A percentile compares a stretch with the other conserved stretches of the same genome.
Evolutionary conservation across 2,113 vertebrate species (phyloP).

Genomic region (Peromyscus polionotus): DNA sequence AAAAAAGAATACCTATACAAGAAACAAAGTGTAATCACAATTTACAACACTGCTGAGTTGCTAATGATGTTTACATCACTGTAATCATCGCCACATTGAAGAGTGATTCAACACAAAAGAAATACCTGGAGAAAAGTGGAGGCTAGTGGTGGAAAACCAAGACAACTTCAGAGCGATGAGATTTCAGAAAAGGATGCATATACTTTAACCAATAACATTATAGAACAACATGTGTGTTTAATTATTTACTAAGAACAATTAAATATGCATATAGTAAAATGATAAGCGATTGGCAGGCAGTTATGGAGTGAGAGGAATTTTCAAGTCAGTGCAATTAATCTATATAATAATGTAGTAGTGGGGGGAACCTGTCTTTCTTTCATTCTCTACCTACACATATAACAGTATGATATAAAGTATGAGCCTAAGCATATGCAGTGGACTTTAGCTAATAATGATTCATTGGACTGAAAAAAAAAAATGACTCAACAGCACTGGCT

Average conservation of each 20-base stretch:
- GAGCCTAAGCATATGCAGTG: not conserved
- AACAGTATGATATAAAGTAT: not conserved
- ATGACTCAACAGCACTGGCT: not conserved
- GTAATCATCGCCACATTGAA: conserved; percentile 39
- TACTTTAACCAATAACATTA: conserved; percentile 7
- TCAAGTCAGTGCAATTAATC: not conserved
- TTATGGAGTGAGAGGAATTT: not conserved
- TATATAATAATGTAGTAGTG: not conserved
- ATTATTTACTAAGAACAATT: not conserved
- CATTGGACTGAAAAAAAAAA: not conserved
- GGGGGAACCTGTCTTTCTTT: not conserved
- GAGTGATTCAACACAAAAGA: conserved; percentile 11
- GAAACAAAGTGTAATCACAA: conserved; percentile 49
- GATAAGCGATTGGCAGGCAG: not conserved
- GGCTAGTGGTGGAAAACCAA: not conserved
- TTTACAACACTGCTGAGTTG: not conserved
- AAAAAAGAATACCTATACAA: conserved; percentile 28
- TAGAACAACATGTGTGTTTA: not conserved
- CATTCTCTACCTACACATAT: not conserved
- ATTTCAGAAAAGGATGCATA: not conserved
- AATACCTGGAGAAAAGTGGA: not conserved
- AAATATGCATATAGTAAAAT: not conserved
- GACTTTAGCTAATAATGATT: not conserved
- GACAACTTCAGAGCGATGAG: not conserved
- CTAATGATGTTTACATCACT: conserved; percentile 57